Base-by-base conservation (phyloP, 2,113 vertebrate genomes). In the Sturnira hondurensis region DNA sequence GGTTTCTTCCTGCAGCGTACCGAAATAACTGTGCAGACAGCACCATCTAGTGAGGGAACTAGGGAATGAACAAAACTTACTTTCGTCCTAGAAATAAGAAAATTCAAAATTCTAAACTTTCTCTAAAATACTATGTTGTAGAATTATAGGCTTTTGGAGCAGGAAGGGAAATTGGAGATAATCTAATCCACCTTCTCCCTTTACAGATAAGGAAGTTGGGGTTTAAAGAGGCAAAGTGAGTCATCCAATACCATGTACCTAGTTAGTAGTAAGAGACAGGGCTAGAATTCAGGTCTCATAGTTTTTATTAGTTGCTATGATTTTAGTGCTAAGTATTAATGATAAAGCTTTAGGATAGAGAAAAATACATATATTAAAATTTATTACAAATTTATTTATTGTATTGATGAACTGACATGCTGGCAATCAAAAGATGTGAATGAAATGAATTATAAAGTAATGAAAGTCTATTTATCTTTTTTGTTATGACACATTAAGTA, bases 1-100 rank as follows among this genome's bases (percentile, higher is more conserved):
- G 41, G 2, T 52, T 54, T 61, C 50, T 22, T 33, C 10, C 28
- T 9, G 5, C 52, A 36, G 50, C n/a, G 28, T 28, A 65, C 28
- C 28, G 11, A 74, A 78, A 95, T 97, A 97, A 81, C 91, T 97
- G 3, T 96, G 98, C 91, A 56, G 71, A 86, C 86, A 98, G 98
- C 97, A 97, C 98, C 98, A 98, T 95, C 98, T 99, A 98, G 98
- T 97, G 98, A 97, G 95, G 17, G 89, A 97, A 86, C 15, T 68
- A 78, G 36, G 89, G 91, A 83, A 93, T 71, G 81, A 61, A 73
- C 76, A 86, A 77, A 67, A n/a, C 38, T 67, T 31, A 19, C 12
- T 94, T 95, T 65, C 3, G 20, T 86, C 26, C 36, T 12, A 73
- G 73, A 94, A 78, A 17, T 58, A 41, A 93, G 38, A 78, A 73